Percentiles rank a stretch among this genome's conserved stretches.
Evolutionary conservation across 2,113 vertebrate species (phyloP).

Genomic region (Helogale parvula): DNA sequence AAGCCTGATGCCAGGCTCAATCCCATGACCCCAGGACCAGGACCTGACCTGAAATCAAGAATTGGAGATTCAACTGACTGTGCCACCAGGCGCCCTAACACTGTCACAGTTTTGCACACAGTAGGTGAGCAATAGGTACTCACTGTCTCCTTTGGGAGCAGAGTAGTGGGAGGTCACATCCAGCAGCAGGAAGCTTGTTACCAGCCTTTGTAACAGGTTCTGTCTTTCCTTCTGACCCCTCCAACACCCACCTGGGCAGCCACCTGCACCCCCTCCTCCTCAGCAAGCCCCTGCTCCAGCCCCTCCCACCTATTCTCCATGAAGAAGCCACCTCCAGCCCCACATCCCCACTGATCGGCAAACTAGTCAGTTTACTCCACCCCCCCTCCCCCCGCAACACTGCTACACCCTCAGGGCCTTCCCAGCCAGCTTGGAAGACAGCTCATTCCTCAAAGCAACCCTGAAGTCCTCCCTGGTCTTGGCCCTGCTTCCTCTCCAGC

Average conservation of each 20-base stretch:
- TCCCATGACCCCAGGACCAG: no score
- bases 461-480: not conserved
- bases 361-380: not conserved
- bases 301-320: not conserved
- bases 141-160: not conserved
- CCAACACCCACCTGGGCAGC: not conserved
- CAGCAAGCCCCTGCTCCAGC: not conserved
- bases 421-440: not conserved
- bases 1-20: no score
- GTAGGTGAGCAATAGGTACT: not conserved
- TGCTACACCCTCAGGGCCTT: not conserved
- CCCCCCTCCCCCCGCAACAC: not conserved
- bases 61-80: no score
- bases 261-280: not conserved
- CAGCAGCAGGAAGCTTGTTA: not conserved
- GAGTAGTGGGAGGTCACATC: not conserved
- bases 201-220: not conserved
- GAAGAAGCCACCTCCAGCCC: not conserved
- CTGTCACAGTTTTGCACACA: not conserved
- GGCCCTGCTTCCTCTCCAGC: not conserved
- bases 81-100: no score
- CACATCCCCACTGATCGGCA: rapidly evolving
- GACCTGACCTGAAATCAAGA: no score
- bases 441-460: not conserved
- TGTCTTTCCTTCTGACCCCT: not conserved